Conservation (phyloP, 2,888 invertebrate species). For the Lottia gigantea region DNA sequence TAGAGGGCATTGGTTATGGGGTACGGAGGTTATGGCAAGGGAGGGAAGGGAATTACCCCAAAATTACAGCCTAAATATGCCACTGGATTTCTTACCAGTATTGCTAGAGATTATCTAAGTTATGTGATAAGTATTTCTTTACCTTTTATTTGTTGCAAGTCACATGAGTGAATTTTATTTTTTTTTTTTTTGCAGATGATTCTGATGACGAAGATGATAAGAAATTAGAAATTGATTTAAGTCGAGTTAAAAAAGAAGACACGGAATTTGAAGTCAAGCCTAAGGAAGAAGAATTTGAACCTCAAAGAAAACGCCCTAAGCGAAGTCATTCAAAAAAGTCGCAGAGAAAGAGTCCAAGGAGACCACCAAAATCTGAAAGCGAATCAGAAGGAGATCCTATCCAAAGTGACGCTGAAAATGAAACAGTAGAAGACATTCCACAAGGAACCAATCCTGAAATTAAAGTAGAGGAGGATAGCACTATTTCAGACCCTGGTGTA, state of each 20-base stretch:
- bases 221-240: background rate
- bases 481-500: background rate
- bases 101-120: too few species aligned
- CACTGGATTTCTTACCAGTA: too few species aligned
- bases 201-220: conserved; percentile 16
- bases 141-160: too few species aligned
- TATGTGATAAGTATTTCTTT: too few species aligned
- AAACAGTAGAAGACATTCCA: conserved; percentile 13
- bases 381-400: conserved; percentile 9
- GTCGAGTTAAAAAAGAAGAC: background rate
- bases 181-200: conserved; percentile 12
- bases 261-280: background rate
- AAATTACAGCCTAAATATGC: too few species aligned
- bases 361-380: background rate
- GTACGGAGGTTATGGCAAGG: too few species aligned
- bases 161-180: background rate
- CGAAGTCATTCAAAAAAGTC: background rate
- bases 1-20: too few species aligned
- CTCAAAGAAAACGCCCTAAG: background rate
- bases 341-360: background rate
- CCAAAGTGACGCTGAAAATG: conserved; percentile 12
- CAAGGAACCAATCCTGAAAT: background rate
- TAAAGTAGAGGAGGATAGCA: conserved; percentile 9
- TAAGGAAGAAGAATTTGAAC: background rate
- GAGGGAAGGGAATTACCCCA: too few species aligned